Percentiles rank a stretch among this genome's conserved stretches.
These are phyloP conservation scores for Orcinus orca DNA, from an alignment of 2,113 vertebrate genomes.

Conservation along the genomic window DNA sequence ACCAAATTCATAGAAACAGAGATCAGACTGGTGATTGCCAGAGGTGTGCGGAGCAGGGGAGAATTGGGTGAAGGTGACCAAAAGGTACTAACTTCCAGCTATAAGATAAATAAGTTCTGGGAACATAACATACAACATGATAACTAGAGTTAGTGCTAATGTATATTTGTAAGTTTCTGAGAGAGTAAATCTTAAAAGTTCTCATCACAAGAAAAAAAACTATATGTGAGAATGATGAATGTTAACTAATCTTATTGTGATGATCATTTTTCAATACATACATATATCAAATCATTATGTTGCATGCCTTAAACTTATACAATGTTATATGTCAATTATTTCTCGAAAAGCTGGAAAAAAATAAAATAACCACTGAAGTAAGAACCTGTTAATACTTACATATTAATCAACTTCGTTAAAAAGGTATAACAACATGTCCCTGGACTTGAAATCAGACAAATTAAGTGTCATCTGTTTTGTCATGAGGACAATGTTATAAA, in stretches of 20 bases:
- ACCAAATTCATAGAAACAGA: background rate
- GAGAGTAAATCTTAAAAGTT: background rate
- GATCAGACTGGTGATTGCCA: background rate
- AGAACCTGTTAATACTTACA: background rate
- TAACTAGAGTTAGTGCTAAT: background rate
- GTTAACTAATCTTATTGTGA: background rate
- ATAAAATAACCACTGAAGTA: constrained; percentile 5
- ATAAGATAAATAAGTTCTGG: background rate
- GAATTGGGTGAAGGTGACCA: background rate
- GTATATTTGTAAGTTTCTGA: background rate
- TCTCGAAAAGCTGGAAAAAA: background rate
- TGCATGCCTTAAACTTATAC: background rate
- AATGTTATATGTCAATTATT: background rate
- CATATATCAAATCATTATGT: background rate
- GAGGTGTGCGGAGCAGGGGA: background rate
- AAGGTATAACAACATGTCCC: background rate
- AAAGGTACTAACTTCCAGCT: background rate
- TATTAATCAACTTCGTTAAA: constrained; percentile 11
- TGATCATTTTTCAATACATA: background rate
- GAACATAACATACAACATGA: background rate
- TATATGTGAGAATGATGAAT: background rate
- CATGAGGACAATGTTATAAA: background rate
- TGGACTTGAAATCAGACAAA: constrained; percentile 8
- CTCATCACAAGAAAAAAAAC: background rate
- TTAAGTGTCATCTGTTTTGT: background rate